Base-by-base conservation (phyloP, 2,888 invertebrate species). In the Hypercompe scribonia region DNA sequence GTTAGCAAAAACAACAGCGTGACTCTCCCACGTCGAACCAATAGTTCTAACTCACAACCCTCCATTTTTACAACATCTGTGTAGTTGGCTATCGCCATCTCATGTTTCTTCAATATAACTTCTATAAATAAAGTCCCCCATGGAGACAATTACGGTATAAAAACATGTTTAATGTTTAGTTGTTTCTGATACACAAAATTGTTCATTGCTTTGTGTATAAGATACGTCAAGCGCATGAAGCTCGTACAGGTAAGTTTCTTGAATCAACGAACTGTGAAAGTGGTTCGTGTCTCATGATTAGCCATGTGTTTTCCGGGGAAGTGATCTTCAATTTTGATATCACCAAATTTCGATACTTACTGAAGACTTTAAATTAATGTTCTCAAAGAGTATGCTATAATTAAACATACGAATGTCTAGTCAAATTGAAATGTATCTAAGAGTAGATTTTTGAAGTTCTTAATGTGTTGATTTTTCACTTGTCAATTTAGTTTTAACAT, bases 61-160 rank as follows among this genome's bases (percentile, higher is more conserved):
- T 69, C 63, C 70, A 67, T 64, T 24, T 70, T 42, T 33, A 68
- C 58, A 34, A 65, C 82, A 82, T 76, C 75, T 82, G 82, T 80
- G 78, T 70, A 68, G 69, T 18, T 66, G 28, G 67, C 61, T 72
- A 73, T 75, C 70, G 46, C 42, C 77, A 66, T 74, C 69, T 71
- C 75, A 72, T 71, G 70, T 73, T 69, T 64, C 73, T 69, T 72
- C 63, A 61, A 75, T 72, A 65, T 33, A 65, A 46, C 54, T 74
- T 67, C 68, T 68, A 77, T 80, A 73, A 80, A 82, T 76, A 84
- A 71, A 76, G 78, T 64, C 73, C 73, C 68, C 70, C 73, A 74
- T 70, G 39, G 67, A 36, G 70, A 33, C 11, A n/a, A 63, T 31
- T 65, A 71, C 74, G 74, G 65, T 73, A 75, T 79, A 77, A 81